Evolutionary conservation across 2,113 vertebrate genomes (phyloP).

Genomic region (Dendropsophus ebraccatus): DNA sequence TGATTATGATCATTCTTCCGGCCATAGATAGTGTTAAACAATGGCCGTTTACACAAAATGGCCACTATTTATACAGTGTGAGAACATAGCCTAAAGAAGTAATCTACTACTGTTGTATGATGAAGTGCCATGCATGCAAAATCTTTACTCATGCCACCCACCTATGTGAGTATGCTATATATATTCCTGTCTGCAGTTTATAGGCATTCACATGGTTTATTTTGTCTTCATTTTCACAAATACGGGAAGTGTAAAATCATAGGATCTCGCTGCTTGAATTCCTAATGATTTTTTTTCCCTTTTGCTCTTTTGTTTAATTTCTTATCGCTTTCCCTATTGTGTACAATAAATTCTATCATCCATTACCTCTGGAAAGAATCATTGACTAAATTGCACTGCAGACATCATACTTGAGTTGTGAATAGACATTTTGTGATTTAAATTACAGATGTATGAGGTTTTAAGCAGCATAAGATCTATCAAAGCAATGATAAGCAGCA

Average conservation of each 20-base stretch:
- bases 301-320: slow-evolving; percentile 1
- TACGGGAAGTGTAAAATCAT: slow-evolving; percentile 35
- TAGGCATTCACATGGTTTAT: not conserved
- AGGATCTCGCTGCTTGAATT: not conserved
- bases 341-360: slow-evolving; percentile 27
- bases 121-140: not conserved
- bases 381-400: slow-evolving; percentile 43
- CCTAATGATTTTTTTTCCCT: slow-evolving; percentile 52
- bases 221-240: not conserved
- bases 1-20: too few species aligned
- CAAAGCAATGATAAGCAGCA: slow-evolving; percentile 65
- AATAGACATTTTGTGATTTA: slow-evolving; percentile 68
- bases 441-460: slow-evolving; percentile 74
- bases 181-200: not conserved
- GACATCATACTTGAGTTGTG: slow-evolving; percentile 55
- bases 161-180: not conserved
- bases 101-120: not conserved
- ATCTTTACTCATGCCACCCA: not conserved
- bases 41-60: too few species aligned
- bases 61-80: too few species aligned
- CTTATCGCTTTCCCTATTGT: slow-evolving; percentile 2
- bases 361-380: slow-evolving; percentile 29
- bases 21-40: too few species aligned
- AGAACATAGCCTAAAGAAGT: too few species aligned
- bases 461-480: slow-evolving; percentile 67